Percentiles rank a stretch among this genome's conserved stretches.
These are phyloP conservation scores for Odontophorus gujanensis DNA, from an alignment of 2,113 vertebrate genomes.

Conservation along the genomic window DNA sequence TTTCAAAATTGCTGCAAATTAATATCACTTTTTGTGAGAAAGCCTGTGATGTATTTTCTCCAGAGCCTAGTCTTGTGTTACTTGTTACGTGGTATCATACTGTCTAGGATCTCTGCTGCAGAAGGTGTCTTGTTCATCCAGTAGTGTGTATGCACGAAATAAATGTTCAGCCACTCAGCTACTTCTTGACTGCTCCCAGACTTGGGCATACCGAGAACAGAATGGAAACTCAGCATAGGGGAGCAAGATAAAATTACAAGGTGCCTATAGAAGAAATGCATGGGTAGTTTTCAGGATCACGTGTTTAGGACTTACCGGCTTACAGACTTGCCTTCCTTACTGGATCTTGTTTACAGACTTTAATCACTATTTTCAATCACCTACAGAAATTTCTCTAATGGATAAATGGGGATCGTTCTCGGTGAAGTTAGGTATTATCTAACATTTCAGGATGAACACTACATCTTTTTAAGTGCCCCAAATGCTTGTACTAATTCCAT, in stretches of 20 bases:
- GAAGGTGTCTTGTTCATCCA: neutral
- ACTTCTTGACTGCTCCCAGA: neutral
- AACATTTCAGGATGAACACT: neutral
- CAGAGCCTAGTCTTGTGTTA: neutral
- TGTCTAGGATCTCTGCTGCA: neutral
- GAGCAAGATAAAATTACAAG: conserved; percentile 7
- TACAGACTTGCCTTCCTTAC: conserved; percentile 28
- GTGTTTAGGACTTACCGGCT: conserved; percentile 13
- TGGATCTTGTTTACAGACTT: conserved; percentile 9
- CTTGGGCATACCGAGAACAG: neutral
- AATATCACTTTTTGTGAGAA: neutral
- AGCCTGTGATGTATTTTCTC: neutral
- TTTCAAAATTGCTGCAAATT: neutral
- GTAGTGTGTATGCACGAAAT: rapidly evolving
- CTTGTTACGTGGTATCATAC: neutral
- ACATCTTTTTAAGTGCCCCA: neutral
- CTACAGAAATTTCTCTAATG: neutral
- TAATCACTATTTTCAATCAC: conserved; percentile 3
- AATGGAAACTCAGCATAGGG: neutral
- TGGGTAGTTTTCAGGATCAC: neutral
- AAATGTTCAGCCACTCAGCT: neutral
- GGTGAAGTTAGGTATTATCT: neutral
- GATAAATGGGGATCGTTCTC: neutral
- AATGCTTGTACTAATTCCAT: neutral
- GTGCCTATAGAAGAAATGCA: neutral